These are phyloP conservation scores for Deilephila elpenor DNA, from an alignment of 2,888 invertebrate genomes.

Conservation along the genomic window DNA sequence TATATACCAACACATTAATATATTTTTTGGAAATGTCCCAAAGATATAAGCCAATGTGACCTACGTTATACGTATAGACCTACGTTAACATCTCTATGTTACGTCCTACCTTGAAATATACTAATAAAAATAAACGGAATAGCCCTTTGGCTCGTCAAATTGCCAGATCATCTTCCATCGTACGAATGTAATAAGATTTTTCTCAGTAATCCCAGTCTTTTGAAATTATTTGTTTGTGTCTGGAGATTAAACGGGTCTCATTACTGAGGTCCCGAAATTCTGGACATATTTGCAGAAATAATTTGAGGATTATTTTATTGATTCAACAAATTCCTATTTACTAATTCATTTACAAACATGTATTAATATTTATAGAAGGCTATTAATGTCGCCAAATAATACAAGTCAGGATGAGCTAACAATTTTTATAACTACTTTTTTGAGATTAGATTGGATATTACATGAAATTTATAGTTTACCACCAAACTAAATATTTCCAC, in stretches of 20 bases:
- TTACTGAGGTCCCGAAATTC: not conserved
- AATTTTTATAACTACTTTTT: no score
- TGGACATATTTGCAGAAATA: not conserved
- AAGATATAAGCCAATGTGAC: no score
- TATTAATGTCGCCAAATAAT: no score
- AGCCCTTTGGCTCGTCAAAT: not conserved
- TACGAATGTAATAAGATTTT: slow-evolving; percentile 1
- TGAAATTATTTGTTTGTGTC: slow-evolving; percentile 6
- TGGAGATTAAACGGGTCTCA: not conserved
- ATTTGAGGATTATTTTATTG: not conserved
- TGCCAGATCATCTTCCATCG: not conserved
- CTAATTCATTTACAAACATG: no score
- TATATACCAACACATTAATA: no score
- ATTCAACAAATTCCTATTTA: not conserved
- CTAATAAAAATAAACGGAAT: slow-evolving; percentile 1
- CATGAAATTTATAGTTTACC: no score
- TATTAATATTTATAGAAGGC: no score
- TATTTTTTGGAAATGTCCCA: no score
- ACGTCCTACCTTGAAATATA: not conserved
- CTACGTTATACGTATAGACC: no score
- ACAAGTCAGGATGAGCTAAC: no score
- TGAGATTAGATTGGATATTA: no score
- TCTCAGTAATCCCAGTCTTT: slow-evolving; percentile 6
- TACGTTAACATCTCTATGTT: not conserved
- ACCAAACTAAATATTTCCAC: no score